phyloP scores from a whole-genome alignment of 2,113 vertebrate genomes.

The Falco punctatus region DNA sequence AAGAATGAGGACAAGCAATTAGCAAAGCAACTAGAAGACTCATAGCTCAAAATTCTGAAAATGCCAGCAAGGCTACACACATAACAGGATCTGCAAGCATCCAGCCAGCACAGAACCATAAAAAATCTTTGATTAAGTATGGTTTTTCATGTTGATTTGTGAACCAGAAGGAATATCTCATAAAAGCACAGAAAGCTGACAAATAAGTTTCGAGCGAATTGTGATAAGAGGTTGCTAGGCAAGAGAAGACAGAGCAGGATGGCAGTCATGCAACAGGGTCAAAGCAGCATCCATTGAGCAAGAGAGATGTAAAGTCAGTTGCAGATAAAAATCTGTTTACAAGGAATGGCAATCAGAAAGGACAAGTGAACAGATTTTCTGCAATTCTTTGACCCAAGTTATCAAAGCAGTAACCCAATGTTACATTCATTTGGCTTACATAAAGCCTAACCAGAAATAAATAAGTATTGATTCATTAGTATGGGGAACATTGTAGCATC shows the following conservation, averaged over 20 bases:
- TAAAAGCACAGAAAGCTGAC: neutral
- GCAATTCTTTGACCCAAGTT: neutral
- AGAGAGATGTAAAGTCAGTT: neutral
- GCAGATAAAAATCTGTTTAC: neutral
- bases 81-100: neutral
- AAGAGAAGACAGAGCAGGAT: neutral
- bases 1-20: neutral
- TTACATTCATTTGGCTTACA: neutral
- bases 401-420: neutral
- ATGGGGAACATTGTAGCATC: neutral
- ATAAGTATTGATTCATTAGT: neutral
- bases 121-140: neutral
- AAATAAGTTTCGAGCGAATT: neutral
- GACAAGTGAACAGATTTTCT: neutral
- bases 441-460: neutral
- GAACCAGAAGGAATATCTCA: neutral
- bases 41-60: neutral
- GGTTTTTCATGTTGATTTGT: neutral
- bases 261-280: neutral
- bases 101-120: neutral
- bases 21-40: neutral
- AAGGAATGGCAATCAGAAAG: neutral
- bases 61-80: neutral
- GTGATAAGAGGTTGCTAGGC: neutral
- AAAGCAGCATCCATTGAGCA: neutral